Conservation (phyloP, 2,113 vertebrate genomes). For the Papio anubis region DNA sequence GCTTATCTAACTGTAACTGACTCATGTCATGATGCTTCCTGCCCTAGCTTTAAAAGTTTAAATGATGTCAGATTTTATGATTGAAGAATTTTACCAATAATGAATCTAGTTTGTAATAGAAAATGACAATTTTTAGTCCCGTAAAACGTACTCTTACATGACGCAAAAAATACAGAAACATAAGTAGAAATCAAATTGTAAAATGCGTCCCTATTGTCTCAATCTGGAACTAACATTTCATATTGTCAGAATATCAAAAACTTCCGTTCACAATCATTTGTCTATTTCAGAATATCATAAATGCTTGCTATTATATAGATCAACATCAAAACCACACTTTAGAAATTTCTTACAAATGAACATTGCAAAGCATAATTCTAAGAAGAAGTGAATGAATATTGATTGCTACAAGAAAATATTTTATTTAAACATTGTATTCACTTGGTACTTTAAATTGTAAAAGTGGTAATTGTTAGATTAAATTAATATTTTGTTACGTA, state of each 20-base stretch:
- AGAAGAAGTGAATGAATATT: neutral
- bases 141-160: neutral
- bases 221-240: neutral
- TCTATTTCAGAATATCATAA: neutral
- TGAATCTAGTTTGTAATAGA: neutral
- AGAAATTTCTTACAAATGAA: neutral
- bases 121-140: conserved; percentile 14
- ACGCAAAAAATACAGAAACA: conserved; percentile 9
- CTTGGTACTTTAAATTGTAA: neutral
- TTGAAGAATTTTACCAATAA: neutral
- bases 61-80: neutral
- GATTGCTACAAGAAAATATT: neutral
- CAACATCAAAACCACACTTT: neutral
- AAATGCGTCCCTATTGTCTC: neutral
- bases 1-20: neutral
- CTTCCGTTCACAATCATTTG: neutral
- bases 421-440: neutral
- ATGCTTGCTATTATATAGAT: neutral
- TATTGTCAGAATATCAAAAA: neutral
- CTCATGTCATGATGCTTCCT: conserved; percentile 3
- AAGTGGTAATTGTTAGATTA: neutral
- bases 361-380: neutral
- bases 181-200: conserved; percentile 7
- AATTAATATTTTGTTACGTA: neutral
- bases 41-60: neutral